Evolutionary conservation across 2,888 invertebrate genomes (phyloP).

Genomic region (Agriopis marginaria): DNA sequence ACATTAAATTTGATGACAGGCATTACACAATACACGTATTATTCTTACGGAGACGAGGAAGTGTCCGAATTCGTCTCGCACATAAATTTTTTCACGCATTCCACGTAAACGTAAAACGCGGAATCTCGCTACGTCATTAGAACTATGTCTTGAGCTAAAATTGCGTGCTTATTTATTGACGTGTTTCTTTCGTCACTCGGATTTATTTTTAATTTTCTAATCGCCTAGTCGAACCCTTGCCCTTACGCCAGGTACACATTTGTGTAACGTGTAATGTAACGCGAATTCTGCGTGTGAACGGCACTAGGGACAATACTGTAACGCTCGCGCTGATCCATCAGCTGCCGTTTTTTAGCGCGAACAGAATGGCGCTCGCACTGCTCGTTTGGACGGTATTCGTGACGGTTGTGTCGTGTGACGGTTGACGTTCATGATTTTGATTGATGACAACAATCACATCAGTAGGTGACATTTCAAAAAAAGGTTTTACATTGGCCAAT

Average conservation of each 20-base stretch:
- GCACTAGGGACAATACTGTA: too few relatives aligned
- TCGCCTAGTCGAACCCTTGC: background rate
- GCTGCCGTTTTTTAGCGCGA: too few relatives aligned
- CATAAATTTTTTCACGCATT: conserved; percentile 23
- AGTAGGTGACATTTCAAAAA: too few relatives aligned
- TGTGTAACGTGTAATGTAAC: too few relatives aligned
- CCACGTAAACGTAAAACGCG: conserved; percentile 19
- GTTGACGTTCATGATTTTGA: too few relatives aligned
- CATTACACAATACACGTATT: conserved; percentile 18
- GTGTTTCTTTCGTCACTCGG: background rate
- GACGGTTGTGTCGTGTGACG: too few relatives aligned
- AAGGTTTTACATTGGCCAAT: too few relatives aligned
- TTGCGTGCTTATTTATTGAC: conserved; percentile 2
- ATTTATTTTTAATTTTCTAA: conserved; percentile 6
- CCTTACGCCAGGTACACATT: background rate
- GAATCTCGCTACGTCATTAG: conserved; percentile 17
- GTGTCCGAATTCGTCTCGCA: conserved; percentile 26
- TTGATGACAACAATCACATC: too few relatives aligned
- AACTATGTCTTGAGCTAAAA: conserved; percentile 9
- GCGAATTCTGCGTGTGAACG: too few relatives aligned
- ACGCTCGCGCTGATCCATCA: too few relatives aligned
- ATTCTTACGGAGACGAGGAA: conserved; percentile 17
- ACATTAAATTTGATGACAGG: conserved; percentile 21
- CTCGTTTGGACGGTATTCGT: too few relatives aligned
- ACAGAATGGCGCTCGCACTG: too few relatives aligned